phyloP scores from a whole-genome alignment of 1,140 invertebrate species.

The Drosophila nigrodunni region DNA sequence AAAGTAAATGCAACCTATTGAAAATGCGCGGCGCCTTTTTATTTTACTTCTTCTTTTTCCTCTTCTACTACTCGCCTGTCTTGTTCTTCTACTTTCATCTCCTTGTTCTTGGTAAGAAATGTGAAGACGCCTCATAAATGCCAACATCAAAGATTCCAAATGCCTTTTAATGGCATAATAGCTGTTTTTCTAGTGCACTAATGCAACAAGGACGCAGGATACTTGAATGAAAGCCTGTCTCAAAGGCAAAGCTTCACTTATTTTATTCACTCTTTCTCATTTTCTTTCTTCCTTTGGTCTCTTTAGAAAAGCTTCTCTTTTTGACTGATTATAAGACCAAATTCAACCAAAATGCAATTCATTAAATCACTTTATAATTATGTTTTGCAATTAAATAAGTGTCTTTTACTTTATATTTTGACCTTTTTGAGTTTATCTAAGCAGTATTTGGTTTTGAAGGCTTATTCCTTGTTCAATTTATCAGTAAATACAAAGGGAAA shows the following conservation, averaged over 20 bases:
- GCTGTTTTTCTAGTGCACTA: conserved; percentile 34
- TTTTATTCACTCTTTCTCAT: neutral
- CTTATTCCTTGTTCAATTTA: too few species aligned
- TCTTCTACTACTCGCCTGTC: too few species aligned
- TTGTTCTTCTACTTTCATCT: too few species aligned
- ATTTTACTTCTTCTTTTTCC: neutral
- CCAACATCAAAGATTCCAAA: conserved; percentile 64
- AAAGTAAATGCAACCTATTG: conserved; percentile 44
- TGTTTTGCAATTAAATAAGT: too few species aligned
- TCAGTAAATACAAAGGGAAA: too few species aligned
- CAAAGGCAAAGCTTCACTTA: conserved; percentile 1
- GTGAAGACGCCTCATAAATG: conserved; percentile 23
- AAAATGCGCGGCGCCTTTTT: conserved; percentile 51
- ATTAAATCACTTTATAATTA: conserved; percentile 1
- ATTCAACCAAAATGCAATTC: conserved; percentile 11
- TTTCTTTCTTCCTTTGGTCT: neutral
- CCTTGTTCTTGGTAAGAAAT: neutral
- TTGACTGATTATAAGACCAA: neutral
- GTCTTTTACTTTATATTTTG: too few species aligned
- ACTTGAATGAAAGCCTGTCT: neutral
- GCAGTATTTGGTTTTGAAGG: too few species aligned
- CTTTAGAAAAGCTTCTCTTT: conserved; percentile 7
- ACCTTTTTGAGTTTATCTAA: too few species aligned
- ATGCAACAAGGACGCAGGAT: conserved; percentile 26
- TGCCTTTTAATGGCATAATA: conserved; percentile 54